Percentiles rank a stretch among this genome's conserved stretches.
Evolutionary conservation across 37 sponge, comb jelly and placozoan species (phyloP).

Genomic region (Cliona cf. orientalis): DNA sequence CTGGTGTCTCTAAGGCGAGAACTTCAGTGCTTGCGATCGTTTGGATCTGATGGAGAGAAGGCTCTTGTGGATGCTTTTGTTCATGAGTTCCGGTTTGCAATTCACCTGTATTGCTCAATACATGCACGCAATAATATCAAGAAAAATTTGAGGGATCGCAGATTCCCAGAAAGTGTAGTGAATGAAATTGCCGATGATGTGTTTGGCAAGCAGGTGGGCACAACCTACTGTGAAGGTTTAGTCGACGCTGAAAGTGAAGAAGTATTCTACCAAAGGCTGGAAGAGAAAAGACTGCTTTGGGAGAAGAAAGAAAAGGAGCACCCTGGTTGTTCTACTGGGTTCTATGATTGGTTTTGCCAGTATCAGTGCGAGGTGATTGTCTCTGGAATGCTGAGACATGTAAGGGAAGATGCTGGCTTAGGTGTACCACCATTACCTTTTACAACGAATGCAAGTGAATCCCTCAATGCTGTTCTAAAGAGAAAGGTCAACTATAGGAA

Average conservation of each 20-base stretch:
- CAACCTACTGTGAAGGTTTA: constrained; percentile 26
- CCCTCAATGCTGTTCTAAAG: constrained; percentile 17
- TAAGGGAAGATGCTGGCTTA: constrained; percentile 14
- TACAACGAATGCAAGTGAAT: constrained; percentile 19
- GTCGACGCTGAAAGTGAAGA: constrained; percentile 25
- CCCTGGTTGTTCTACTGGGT: constrained; percentile 7
- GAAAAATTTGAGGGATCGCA: not conserved
- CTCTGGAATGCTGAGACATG: not conserved
- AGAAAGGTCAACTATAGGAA: constrained; percentile 33
- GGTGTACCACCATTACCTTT: constrained; percentile 9
- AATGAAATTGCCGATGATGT: constrained; percentile 23
- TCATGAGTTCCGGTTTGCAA: not conserved
- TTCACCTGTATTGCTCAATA: not conserved
- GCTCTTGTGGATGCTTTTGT: not conserved
- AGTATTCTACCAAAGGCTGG: constrained; percentile 18
- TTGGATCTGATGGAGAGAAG: not conserved
- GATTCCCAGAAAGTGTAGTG: not conserved
- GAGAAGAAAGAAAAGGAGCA: not conserved
- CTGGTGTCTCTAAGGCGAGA: too few relatives aligned
- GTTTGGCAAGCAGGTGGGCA: constrained; percentile 35
- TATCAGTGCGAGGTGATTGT: not conserved
- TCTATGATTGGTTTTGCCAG: constrained; percentile 19
- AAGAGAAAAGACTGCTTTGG: not conserved
- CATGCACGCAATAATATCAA: not conserved
- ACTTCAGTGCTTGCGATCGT: too few relatives aligned